Conservation (phyloP, 2,888 invertebrate species). For the Monoplex corrugatus region DNA sequence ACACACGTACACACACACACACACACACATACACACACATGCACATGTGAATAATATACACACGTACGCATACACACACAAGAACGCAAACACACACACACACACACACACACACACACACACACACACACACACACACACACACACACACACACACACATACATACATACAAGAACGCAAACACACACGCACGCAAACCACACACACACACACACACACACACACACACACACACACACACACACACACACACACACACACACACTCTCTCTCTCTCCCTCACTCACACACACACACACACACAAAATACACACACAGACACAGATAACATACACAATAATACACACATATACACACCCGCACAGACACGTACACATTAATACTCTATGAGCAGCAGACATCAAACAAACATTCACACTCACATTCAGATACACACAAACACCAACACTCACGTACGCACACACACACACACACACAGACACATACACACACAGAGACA, state of each 20-base stretch:
- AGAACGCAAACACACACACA: conserved; percentile 16
- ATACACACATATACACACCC: too few species aligned
- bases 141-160: neutral
- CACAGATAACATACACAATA: too few species aligned
- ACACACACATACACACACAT: neutral
- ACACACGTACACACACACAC: neutral
- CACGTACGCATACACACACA: neutral
- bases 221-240: neutral
- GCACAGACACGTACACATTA: neutral
- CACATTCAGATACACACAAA: neutral
- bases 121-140: neutral
- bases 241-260: conserved; percentile 7
- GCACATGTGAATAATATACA: neutral
- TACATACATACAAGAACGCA: neutral
- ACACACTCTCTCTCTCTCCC: neutral
- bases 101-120: conserved; percentile 13
- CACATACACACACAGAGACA: too few species aligned
- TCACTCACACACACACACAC: neutral
- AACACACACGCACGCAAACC: neutral
- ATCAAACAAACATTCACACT: too few species aligned
- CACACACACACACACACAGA: neutral
- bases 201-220: neutral
- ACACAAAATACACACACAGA: neutral
- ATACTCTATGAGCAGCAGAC: neutral
- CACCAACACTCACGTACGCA: neutral